Conservation (phyloP, 2,113 vertebrate genomes). For the Gymnorhina tibicen region DNA sequence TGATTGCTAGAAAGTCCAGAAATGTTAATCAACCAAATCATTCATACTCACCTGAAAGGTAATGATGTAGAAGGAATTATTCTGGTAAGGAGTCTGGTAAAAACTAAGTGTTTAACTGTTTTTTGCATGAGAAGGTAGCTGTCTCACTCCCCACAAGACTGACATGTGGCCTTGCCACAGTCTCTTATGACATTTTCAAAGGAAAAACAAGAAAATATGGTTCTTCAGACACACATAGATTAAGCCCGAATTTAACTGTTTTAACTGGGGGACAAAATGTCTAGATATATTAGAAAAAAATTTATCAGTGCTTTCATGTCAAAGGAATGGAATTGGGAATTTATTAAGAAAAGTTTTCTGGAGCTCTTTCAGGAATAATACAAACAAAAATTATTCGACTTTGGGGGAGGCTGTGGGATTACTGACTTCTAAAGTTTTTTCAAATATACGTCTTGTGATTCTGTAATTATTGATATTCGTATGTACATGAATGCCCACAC, state of each 20-base stretch:
- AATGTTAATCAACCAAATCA: neutral
- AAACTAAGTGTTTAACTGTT: neutral
- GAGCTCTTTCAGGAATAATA: neutral
- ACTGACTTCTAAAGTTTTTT: neutral
- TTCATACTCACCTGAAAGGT: neutral
- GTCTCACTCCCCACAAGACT: neutral
- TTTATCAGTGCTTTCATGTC: neutral
- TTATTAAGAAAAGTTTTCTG: neutral
- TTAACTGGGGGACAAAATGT: neutral
- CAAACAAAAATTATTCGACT: neutral
- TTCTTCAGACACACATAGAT: neutral
- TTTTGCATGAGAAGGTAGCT: neutral
- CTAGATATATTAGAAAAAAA: neutral
- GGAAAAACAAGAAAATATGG: neutral
- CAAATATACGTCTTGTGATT: neutral
- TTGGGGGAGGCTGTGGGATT: neutral
- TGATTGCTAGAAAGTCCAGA: neutral
- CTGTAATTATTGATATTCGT: neutral
- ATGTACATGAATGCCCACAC: neutral
- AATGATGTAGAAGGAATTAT: neutral
- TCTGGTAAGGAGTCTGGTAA: neutral
- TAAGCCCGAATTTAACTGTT: neutral
- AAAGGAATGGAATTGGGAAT: neutral
- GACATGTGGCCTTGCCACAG: fast-evolving
- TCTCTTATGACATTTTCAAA: neutral